Evolutionary conservation across 2,797 vertebrate species (phyloP), one percentile per base, ranked within the genome.

Genomic region (Helostoma temminkii): DNA sequence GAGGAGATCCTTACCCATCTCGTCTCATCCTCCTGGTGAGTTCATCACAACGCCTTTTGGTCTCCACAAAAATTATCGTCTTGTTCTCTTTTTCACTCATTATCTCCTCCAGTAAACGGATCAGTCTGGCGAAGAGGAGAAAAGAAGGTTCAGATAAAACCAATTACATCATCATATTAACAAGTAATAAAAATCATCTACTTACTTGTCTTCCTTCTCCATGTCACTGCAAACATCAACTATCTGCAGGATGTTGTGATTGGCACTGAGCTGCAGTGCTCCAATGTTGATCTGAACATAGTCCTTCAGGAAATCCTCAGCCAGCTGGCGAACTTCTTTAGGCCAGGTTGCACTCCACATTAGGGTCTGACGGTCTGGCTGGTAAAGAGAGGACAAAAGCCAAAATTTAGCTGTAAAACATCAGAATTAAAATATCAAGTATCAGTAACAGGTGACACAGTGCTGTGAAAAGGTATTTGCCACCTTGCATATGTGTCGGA

Each of bases 271-370:
- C 81, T 99, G 97, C 86, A 99, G 83, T 24, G 97, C 97, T 32
- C 97, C 97, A 6, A 99, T 95, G 0, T 99, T 99, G 80, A 99
- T 98, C 88, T 99, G 97, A 36, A 98, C 95, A 4, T 97, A 97
- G 69, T 98, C 96, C 66, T 95, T 95, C 57, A 99, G 92, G 83
- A 99, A 99, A 84, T 99, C 97, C 75, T 99, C 97, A 0, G 97
- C 97, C 60, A 99, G 94, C 88, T 99, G 97, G 19, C 97, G 94
- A 36, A 99, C 97, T 79, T 98, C 97, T 82, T 98, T 98, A 3
- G 97, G 97, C 97, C 97, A 99, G 34, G 97, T 99, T 48, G 97
- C 97, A 19, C 97, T 99, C 97, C 97, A 99, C 97, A 98, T 98
- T 50, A 99, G 89, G 1, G 97, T 99, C 90, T 99, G 97, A 41